Evolutionary conservation across 2,113 vertebrate genomes (phyloP).

Genomic region (Rhynchomys soricoides): DNA sequence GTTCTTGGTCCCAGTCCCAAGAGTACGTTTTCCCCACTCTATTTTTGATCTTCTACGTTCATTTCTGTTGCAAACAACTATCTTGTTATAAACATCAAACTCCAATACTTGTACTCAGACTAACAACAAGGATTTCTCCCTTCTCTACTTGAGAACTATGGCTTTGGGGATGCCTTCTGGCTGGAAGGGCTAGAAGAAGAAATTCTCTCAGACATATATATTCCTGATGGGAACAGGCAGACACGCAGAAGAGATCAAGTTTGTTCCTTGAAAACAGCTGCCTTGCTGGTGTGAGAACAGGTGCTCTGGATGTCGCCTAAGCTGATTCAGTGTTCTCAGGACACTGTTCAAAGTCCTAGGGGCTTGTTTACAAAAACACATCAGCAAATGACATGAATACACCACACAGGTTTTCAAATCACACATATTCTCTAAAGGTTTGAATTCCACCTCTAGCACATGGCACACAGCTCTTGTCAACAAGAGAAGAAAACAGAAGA

Average conservation of each 20-base stretch:
- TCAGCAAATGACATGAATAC: neutral
- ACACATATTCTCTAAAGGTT: neutral
- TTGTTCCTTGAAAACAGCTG: neutral
- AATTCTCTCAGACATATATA: neutral
- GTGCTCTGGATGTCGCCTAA: neutral
- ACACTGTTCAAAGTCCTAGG: constrained; percentile 71
- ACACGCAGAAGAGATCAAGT: neutral
- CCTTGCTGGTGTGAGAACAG: neutral
- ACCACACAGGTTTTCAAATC: constrained; percentile 20
- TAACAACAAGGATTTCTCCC: constrained; percentile 2
- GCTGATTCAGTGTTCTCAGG: constrained; percentile 39
- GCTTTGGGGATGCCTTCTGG: neutral
- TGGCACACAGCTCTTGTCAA: neutral
- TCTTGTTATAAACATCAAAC: constrained; percentile 32
- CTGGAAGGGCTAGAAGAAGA: constrained; percentile 14
- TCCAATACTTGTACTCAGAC: neutral
- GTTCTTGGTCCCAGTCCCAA: constrained; percentile 65
- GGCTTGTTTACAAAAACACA: constrained; percentile 65
- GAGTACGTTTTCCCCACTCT: constrained; percentile 37
- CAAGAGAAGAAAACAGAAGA: neutral
- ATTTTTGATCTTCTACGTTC: constrained; percentile 67
- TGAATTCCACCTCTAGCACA: neutral
- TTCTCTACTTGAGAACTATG: constrained; percentile 19
- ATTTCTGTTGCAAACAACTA: constrained; percentile 63
- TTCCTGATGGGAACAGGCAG: neutral